Conservation (phyloP, 2,888 invertebrate species). For the Choreutis nemorana region DNA sequence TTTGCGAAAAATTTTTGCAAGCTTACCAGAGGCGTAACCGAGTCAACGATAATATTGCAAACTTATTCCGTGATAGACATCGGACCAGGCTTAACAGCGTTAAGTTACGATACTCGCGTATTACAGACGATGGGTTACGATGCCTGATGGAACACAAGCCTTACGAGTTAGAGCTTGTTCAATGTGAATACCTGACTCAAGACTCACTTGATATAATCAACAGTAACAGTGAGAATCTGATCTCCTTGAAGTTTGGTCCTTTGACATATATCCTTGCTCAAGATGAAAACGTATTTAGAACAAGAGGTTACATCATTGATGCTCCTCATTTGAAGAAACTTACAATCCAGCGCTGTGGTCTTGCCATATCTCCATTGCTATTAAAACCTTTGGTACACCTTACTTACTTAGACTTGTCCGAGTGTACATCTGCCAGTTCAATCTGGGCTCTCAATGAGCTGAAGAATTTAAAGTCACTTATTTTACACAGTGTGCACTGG, state of each 20-base stretch:
- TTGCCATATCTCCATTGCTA: slow-evolving; percentile 58
- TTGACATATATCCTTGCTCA: slow-evolving; percentile 69
- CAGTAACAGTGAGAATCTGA: slow-evolving; percentile 71
- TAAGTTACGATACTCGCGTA: slow-evolving; percentile 72
- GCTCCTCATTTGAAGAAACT: slow-evolving; percentile 69
- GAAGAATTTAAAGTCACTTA: slow-evolving; percentile 74
- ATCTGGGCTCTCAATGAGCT: slow-evolving; percentile 73
- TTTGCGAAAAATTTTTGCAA: slow-evolving; percentile 74
- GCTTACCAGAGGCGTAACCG: slow-evolving; percentile 62
- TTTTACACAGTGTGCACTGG: slow-evolving; percentile 82
- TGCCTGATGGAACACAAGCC: slow-evolving; percentile 78
- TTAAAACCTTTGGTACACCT: slow-evolving; percentile 68
- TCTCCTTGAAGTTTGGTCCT: slow-evolving; percentile 75
- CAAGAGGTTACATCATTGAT: slow-evolving; percentile 61
- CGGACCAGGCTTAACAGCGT: slow-evolving; percentile 75
- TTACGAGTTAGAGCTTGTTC: slow-evolving; percentile 75
- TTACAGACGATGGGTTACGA: slow-evolving; percentile 76
- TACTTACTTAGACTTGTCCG: slow-evolving; percentile 76
- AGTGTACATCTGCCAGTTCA: slow-evolving; percentile 69
- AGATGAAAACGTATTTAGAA: slow-evolving; percentile 35
- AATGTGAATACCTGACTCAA: slow-evolving; percentile 74
- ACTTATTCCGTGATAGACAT: slow-evolving; percentile 73
- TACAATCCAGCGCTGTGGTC: slow-evolving; percentile 60
- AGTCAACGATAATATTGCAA: slow-evolving; percentile 73
- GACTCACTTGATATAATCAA: slow-evolving; percentile 73